Conservation (phyloP, 2,113 vertebrate species). For the Anguilla japonica region DNA sequence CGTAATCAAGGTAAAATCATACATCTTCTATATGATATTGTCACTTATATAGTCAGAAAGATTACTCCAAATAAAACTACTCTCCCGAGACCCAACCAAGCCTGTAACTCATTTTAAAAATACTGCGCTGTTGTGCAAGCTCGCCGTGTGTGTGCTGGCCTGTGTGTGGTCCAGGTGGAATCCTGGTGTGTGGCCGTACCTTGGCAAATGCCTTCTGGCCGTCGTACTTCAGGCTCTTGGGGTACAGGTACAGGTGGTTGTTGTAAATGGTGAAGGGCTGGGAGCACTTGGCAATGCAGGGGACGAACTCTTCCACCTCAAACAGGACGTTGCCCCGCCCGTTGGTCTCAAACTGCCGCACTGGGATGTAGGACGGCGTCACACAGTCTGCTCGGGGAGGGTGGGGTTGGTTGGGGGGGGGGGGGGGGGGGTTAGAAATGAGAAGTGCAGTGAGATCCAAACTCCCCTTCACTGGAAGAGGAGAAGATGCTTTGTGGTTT, state of each 20-base stretch:
- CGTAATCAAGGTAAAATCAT: no score
- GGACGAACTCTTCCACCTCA: slow-evolving; percentile 96
- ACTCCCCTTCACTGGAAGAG: neutral
- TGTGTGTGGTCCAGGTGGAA: no score
- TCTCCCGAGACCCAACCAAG: no score
- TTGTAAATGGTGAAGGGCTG: slow-evolving; percentile 95
- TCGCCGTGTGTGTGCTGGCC: no score
- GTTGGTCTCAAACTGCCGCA: slow-evolving; percentile 81
- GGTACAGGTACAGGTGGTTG: slow-evolving; percentile 96
- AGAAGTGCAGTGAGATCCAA: neutral
- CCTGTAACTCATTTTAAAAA: no score
- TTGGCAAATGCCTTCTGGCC: slow-evolving; percentile 94
- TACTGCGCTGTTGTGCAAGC: no score
- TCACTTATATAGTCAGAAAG: no score
- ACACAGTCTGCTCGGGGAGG: slow-evolving; percentile 79
- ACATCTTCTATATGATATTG: no score
- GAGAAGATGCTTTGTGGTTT: neutral
- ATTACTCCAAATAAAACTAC: no score
- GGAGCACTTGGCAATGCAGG: slow-evolving; percentile 88
- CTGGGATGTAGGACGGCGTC: slow-evolving; percentile 93
- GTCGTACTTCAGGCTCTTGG: slow-evolving; percentile 92
- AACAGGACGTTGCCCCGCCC: slow-evolving; percentile 70
- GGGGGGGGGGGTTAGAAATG: neutral
- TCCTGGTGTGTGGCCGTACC: slow-evolving; percentile 58
- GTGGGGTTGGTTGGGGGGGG: neutral